Evolutionary conservation across 2,888 invertebrate genomes (phyloP).

Genomic region (Acleris holmiana): DNA sequence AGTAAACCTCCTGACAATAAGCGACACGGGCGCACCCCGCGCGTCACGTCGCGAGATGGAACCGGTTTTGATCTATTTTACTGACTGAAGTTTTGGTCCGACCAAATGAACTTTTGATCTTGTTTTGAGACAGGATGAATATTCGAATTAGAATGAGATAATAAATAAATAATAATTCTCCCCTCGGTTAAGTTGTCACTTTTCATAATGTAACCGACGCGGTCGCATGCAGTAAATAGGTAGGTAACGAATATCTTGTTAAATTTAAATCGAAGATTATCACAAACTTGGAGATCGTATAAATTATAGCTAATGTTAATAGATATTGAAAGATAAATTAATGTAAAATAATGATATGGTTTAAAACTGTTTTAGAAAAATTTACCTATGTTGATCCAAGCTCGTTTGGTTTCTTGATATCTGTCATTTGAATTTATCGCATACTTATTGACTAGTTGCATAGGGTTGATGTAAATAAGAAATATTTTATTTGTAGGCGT

Average conservation of each 20-base stretch:
- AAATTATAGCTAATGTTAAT: conserved; percentile 83
- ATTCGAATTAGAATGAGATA: conserved; percentile 75
- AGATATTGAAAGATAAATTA: conserved; percentile 76
- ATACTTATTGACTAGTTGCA: conserved; percentile 73
- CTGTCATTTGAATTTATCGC: conserved; percentile 69
- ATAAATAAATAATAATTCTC: conserved; percentile 66
- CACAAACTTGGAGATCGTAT: conserved; percentile 79
- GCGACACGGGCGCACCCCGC: conserved; percentile 39
- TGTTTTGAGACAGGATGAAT: conserved; percentile 77
- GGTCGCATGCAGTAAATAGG: conserved; percentile 71
- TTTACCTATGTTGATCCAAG: conserved; percentile 81
- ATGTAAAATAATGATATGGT: conserved; percentile 77
- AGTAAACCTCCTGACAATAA: conserved; percentile 6
- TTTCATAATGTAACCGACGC: conserved; percentile 67
- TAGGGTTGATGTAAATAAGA: conserved; percentile 76
- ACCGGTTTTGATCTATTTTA: conserved; percentile 78
- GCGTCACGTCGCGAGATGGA: conserved; percentile 49
- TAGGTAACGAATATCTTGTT: conserved; percentile 82
- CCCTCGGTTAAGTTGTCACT: conserved; percentile 69
- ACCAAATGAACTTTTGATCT: conserved; percentile 83
- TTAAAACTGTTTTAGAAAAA: conserved; percentile 83
- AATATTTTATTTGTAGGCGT: conserved; percentile 67
- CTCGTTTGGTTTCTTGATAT: conserved; percentile 72
- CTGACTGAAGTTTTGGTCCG: conserved; percentile 84
- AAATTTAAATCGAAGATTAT: conserved; percentile 79